phyloP scores from a whole-genome alignment of 92 coral and sea anemone genomes.

The Paragorgia papillata region DNA sequence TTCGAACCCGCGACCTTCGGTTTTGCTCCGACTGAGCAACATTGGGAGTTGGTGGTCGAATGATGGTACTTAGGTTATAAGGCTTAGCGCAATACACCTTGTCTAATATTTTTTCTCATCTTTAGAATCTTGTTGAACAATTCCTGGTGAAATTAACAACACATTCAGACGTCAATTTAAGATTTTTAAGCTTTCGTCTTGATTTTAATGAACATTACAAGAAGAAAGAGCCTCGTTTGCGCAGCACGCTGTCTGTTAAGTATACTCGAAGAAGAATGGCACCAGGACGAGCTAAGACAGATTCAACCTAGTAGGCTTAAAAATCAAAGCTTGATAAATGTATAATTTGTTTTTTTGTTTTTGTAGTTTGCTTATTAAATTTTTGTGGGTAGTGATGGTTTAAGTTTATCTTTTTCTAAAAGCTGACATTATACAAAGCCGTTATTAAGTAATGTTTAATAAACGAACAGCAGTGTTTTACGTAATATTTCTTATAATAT shows the following conservation, averaged over 20 bases:
- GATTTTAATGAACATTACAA: constrained; percentile 99
- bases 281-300: constrained; percentile 9
- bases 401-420: background rate
- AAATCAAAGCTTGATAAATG: background rate
- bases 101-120: constrained; percentile 3
- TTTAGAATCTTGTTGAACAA: constrained; percentile 95
- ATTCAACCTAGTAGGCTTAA: background rate
- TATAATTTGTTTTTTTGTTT: too few relatives aligned
- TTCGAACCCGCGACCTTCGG: too few relatives aligned
- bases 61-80: too few relatives aligned
- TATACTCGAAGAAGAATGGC: constrained; percentile 27
- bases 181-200: constrained; percentile 91
- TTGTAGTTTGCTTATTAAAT: constrained; percentile 13
- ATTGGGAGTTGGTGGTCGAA: too few relatives aligned
- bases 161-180: constrained; percentile 94
- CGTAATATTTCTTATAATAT: too few relatives aligned
- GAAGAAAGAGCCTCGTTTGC: constrained; percentile 88
- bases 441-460: too few relatives aligned
- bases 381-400: background rate
- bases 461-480: too few relatives aligned
- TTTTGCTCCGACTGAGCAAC: too few relatives aligned
- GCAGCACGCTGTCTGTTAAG: constrained; percentile 80
- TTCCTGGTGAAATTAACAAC: constrained; percentile 96
- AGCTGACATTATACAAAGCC: too few relatives aligned
- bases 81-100: too few relatives aligned